Percentiles rank a stretch among this genome's conserved stretches.
Evolutionary conservation across 2,888 invertebrate species (phyloP).

Genomic region (Gymnosoma rotundatum): DNA sequence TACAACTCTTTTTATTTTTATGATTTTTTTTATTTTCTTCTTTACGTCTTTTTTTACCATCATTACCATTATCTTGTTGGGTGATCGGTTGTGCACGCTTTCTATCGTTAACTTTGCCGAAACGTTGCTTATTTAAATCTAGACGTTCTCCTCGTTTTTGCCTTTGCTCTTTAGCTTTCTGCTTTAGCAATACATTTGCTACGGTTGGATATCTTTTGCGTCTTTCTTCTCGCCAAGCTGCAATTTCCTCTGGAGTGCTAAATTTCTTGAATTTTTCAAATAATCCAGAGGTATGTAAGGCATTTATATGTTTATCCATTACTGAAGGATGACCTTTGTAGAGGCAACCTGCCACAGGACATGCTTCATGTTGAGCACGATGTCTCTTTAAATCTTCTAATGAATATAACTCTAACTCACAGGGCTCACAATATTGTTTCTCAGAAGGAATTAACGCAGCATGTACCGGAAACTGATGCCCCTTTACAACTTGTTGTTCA

Average conservation of each 20-base stretch:
- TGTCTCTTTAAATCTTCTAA: slow-evolving; percentile 86
- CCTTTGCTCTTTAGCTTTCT: slow-evolving; percentile 86
- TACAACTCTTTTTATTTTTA: slow-evolving; percentile 45
- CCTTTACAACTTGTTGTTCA: not conserved
- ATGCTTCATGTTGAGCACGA: slow-evolving; percentile 88
- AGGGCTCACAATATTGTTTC: slow-evolving; percentile 88
- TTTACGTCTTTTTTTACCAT: not conserved
- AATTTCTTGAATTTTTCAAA: slow-evolving; percentile 90
- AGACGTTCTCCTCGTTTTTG: slow-evolving; percentile 89
- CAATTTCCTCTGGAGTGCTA: slow-evolving; percentile 90
- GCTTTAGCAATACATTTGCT: slow-evolving; percentile 86
- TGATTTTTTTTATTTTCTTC: slow-evolving; percentile 21
- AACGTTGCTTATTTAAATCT: slow-evolving; percentile 81
- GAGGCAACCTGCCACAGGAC: slow-evolving; percentile 90
- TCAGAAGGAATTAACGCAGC: slow-evolving; percentile 21
- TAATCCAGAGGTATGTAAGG: slow-evolving; percentile 92
- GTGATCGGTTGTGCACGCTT: slow-evolving; percentile 72
- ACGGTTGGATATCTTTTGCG: slow-evolving; percentile 88
- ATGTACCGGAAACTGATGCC: not conserved
- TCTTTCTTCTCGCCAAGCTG: slow-evolving; percentile 92
- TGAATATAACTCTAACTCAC: slow-evolving; percentile 88
- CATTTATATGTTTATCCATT: slow-evolving; percentile 90
- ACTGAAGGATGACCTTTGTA: slow-evolving; percentile 81
- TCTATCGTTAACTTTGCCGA: slow-evolving; percentile 81
- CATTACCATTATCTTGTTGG: not conserved